Evolutionary conservation across 1,140 invertebrate species (phyloP).

Genomic region (Pogonognathellus flavescens): DNA sequence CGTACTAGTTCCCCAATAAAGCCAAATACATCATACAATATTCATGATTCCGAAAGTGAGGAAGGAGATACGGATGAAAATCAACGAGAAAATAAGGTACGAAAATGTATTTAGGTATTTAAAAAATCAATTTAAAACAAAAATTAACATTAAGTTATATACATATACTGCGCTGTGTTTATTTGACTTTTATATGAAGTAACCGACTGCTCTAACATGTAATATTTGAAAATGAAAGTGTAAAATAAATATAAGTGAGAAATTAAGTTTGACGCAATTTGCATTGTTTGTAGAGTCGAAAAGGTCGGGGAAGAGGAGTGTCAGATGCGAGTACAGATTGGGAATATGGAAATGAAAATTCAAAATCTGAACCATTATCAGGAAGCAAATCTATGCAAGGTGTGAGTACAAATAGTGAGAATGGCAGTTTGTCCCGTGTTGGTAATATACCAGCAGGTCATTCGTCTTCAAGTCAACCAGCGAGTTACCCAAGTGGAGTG

Average conservation of each 20-base stretch:
- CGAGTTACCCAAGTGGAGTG: conserved; percentile 9
- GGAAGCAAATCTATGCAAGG: not conserved
- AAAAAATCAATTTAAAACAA: too few relatives aligned
- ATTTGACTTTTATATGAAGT: too few relatives aligned
- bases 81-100: not conserved
- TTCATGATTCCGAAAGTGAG: conserved; percentile 2
- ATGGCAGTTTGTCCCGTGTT: not conserved
- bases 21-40: not conserved
- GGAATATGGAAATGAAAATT: conserved; percentile 31
- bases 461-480: not conserved
- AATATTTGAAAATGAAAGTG: too few relatives aligned
- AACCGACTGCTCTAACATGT: too few relatives aligned
- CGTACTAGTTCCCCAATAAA: conserved; percentile 5
- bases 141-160: too few relatives aligned
- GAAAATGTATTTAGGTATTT: not conserved
- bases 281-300: not conserved
- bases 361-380: conserved; percentile 2
- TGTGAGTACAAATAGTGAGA: conserved; percentile 7
- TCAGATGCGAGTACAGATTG: conserved; percentile 23
- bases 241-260: too few relatives aligned
- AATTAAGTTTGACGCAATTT: too few relatives aligned
- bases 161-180: too few relatives aligned
- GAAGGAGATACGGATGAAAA: conserved; percentile 11
- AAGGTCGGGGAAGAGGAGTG: not conserved
- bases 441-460: not conserved